phyloP scores from a whole-genome alignment of 2,797 vertebrate species.

The Labroides dimidiatus region DNA sequence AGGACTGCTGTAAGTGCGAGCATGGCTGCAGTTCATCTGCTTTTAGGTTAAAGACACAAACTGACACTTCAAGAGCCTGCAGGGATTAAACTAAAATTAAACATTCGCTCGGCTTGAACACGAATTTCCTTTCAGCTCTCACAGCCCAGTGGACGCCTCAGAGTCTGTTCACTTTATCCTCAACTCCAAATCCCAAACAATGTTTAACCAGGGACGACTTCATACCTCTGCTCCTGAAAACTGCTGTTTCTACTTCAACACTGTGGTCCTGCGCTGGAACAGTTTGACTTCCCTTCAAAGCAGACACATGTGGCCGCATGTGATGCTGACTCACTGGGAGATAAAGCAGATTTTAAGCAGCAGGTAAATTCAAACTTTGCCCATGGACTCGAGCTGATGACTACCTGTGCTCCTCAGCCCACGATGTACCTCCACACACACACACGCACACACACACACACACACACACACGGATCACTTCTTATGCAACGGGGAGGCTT shows the following conservation, averaged over 20 bases:
- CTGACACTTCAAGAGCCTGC: slow-evolving; percentile 2
- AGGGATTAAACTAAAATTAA: slow-evolving; percentile 6
- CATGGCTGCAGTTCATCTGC: background rate
- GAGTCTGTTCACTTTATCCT: background rate
- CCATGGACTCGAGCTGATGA: background rate
- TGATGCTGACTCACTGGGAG: slow-evolving; percentile 12
- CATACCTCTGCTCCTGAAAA: too few species aligned
- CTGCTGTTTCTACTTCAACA: background rate
- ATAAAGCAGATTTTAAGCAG: background rate
- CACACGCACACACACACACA: slow-evolving; percentile 5
- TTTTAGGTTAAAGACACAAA: slow-evolving; percentile 3
- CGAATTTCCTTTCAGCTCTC: background rate
- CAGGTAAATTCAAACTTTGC: slow-evolving; percentile 19
- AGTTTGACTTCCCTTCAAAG: background rate
- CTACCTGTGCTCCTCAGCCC: slow-evolving; percentile 36
- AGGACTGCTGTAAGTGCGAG: background rate
- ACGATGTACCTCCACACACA: slow-evolving; percentile 27
- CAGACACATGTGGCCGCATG: background rate
- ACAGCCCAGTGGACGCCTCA: background rate
- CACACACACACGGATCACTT: slow-evolving; percentile 20
- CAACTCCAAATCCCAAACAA: background rate
- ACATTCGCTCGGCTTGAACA: slow-evolving; percentile 1
- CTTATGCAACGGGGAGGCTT: slow-evolving; percentile 48
- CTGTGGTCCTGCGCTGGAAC: background rate
- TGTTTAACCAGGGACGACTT: background rate